phyloP scores from a whole-genome alignment of 2,113 vertebrate genomes.

The Perccottus glenii region DNA sequence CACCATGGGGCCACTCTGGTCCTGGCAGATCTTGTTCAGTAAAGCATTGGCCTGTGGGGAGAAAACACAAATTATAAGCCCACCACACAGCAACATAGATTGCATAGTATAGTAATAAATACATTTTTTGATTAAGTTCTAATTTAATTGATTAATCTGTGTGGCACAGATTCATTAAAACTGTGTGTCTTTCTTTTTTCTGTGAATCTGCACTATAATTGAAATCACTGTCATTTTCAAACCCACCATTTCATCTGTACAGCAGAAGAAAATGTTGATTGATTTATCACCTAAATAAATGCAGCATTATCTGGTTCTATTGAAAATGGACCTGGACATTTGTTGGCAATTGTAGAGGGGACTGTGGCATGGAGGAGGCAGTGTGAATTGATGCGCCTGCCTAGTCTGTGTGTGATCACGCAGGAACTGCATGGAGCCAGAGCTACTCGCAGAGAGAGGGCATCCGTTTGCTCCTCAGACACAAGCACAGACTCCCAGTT shows the following conservation, averaged over 20 bases:
- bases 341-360: conserved; percentile 33
- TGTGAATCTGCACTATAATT: not conserved
- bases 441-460: conserved; percentile 35
- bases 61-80: not conserved
- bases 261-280: conserved; percentile 9
- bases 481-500: conserved; percentile 13
- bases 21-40: conserved; percentile 89
- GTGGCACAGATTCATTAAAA: too few species aligned
- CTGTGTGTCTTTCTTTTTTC: too few species aligned
- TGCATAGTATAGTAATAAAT: too few species aligned
- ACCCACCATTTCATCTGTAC: not conserved
- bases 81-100: not conserved
- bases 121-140: too few species aligned
- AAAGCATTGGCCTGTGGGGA: conserved; percentile 79
- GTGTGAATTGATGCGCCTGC: conserved; percentile 35
- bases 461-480: conserved; percentile 10
- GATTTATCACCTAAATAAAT: conserved; percentile 7
- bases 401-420: conserved; percentile 27
- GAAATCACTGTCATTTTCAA: not conserved
- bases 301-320: conserved; percentile 3
- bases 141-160: too few species aligned
- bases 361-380: conserved; percentile 24
- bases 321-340: conserved; percentile 26
- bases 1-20: conserved; percentile 88
- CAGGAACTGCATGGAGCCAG: conserved; percentile 45